Percentiles rank a stretch among this genome's conserved stretches.
phyloP scores from a whole-genome alignment of 2,888 invertebrate species.

The Drosophila antonietae region DNA sequence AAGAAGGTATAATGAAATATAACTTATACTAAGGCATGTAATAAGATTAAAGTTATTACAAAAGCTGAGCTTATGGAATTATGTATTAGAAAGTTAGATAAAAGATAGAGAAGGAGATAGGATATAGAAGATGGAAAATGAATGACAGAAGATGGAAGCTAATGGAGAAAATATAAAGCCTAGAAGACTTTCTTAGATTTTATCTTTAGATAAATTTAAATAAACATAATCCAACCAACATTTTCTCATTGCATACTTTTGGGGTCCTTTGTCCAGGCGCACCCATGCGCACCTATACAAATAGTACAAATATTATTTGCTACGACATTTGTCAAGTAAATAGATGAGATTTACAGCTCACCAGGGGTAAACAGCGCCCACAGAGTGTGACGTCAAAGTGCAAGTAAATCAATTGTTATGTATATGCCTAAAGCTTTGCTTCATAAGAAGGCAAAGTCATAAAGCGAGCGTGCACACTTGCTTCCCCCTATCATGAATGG shows the following conservation, averaged over 20 bases:
- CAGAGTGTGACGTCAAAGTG: slow-evolving; percentile 43
- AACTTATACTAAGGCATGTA: not conserved
- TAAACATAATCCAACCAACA: not conserved
- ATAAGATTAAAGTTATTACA: not conserved
- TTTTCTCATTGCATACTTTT: slow-evolving; percentile 39
- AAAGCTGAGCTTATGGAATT: fast-evolving
- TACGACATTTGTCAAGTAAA: slow-evolving; percentile 5
- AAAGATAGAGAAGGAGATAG: not conserved
- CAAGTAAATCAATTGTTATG: slow-evolving; percentile 22
- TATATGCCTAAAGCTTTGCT: slow-evolving; percentile 1
- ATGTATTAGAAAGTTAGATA: not conserved
- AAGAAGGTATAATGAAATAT: not conserved
- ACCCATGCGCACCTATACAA: not conserved
- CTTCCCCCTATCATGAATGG: slow-evolving; percentile 16
- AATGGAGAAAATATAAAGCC: not conserved
- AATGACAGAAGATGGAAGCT: not conserved
- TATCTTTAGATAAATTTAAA: not conserved
- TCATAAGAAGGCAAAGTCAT: slow-evolving; percentile 16
- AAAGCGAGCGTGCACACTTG: slow-evolving; percentile 28
- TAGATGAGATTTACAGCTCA: not conserved
- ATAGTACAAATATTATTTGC: not conserved
- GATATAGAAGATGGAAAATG: not conserved
- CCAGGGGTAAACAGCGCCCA: slow-evolving; percentile 7
- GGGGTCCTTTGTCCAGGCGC: not conserved
- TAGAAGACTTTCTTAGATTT: not conserved